A percentile compares a stretch with the other conserved stretches of the same genome.
phyloP scores from a whole-genome alignment of 1,140 invertebrate species.

The Drosophila orena region DNA sequence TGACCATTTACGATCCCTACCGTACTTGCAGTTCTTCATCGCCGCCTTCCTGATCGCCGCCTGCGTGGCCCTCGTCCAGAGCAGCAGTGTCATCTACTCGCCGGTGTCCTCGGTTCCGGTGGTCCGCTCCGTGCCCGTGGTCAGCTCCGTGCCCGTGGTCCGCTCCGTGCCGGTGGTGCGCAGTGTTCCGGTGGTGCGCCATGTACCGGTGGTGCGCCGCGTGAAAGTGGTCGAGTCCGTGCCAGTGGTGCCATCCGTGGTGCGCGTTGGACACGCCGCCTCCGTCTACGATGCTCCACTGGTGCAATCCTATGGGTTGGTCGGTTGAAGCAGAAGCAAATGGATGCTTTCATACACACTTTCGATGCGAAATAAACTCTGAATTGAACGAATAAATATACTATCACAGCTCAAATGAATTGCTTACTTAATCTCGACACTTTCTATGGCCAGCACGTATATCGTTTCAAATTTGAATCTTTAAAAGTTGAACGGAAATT shows the following conservation, averaged over 20 bases:
- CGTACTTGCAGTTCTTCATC: slow-evolving; percentile 57
- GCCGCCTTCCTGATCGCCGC: slow-evolving; percentile 60
- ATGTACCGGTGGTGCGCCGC: no score
- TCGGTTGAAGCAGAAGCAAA: slow-evolving; percentile 65
- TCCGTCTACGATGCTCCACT: slow-evolving; percentile 58
- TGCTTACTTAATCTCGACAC: no score
- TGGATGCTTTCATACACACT: slow-evolving; percentile 4
- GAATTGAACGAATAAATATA: slow-evolving; percentile 22
- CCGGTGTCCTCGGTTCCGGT: slow-evolving; percentile 32
- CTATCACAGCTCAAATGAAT: neutral
- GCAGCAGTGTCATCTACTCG: slow-evolving; percentile 63
- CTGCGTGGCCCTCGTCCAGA: slow-evolving; percentile 57
- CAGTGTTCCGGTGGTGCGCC: slow-evolving; percentile 36
- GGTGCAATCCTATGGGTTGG: slow-evolving; percentile 61
- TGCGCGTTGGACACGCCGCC: slow-evolving; percentile 40
- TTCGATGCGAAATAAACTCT: slow-evolving; percentile 11
- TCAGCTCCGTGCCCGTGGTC: slow-evolving; percentile 26
- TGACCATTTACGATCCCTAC: no score
- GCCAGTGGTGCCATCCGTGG: slow-evolving; percentile 24
- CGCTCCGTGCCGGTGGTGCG: slow-evolving; percentile 16
- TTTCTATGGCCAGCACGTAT: no score
- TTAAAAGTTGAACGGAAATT: neutral
- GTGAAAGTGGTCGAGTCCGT: no score
- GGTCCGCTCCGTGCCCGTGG: slow-evolving; percentile 39
- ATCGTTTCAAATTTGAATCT: no score